Evolutionary conservation across 2,113 vertebrate species (phyloP).

Genomic region (Mastomys coucha): DNA sequence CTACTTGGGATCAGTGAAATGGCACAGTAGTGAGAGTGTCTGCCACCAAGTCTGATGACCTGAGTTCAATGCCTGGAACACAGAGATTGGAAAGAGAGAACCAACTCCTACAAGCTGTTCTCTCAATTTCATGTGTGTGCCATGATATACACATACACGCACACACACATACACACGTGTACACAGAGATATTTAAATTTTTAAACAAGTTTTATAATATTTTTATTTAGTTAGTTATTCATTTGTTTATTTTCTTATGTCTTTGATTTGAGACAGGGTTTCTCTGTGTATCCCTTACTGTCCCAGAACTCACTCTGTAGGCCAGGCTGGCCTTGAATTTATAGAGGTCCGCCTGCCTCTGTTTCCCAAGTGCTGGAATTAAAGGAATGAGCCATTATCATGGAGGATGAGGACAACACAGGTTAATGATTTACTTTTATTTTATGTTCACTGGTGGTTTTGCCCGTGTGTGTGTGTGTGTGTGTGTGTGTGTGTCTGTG

Average conservation of each 20-base stretch:
- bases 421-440: neutral
- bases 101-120: no score
- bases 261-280: neutral
- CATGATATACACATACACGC: fast-evolving
- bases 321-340: neutral
- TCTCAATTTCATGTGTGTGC: no score
- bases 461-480: neutral
- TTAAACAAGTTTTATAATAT: neutral
- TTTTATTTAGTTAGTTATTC: neutral
- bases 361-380: neutral
- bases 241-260: neutral
- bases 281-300: neutral
- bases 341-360: neutral
- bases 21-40: neutral
- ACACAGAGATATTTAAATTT: neutral
- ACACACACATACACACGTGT: no score
- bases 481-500: neutral
- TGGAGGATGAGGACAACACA: neutral
- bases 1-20: no score
- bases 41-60: neutral
- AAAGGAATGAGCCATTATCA: neutral
- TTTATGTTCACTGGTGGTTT: neutral
- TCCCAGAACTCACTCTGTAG: neutral
- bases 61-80: neutral
- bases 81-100: neutral